Evolutionary conservation across 2,113 vertebrate genomes (phyloP).

Genomic region (Erinaceus europaeus): DNA sequence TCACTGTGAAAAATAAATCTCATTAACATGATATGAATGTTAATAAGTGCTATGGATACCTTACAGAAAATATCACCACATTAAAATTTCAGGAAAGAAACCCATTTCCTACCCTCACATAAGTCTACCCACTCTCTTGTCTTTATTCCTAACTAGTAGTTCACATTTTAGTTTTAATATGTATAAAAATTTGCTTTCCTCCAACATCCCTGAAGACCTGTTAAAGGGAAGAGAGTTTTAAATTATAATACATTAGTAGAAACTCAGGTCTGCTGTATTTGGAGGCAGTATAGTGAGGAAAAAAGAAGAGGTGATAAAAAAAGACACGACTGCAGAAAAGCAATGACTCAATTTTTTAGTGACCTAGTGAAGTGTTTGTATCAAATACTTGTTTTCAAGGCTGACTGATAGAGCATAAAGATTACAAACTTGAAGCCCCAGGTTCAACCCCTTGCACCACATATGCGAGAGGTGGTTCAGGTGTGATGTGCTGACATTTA

Average conservation of each 20-base stretch:
- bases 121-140: slow-evolving; percentile 17
- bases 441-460: no score
- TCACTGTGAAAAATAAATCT: slow-evolving; percentile 57
- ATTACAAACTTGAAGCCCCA: no score
- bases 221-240: slow-evolving; percentile 44
- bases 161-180: slow-evolving; percentile 66
- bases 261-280: not conserved
- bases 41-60: slow-evolving; percentile 54
- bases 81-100: slow-evolving; percentile 62
- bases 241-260: slow-evolving; percentile 41
- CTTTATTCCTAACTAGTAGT: slow-evolving; percentile 25
- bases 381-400: not conserved
- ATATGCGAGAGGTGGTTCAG: no score
- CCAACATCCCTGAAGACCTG: slow-evolving; percentile 52
- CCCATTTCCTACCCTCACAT: slow-evolving; percentile 41
- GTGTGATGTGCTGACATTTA: no score
- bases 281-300: not conserved
- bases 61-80: slow-evolving; percentile 55
- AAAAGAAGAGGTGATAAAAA: not conserved
- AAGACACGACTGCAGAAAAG: not conserved
- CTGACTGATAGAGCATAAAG: no score
- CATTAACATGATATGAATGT: slow-evolving; percentile 59
- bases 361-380: not conserved
- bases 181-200: slow-evolving; percentile 62
- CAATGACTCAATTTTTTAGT: not conserved